These are phyloP conservation scores for Dinomys branickii DNA, from an alignment of 2,113 vertebrate species.

Conservation along the genomic window DNA sequence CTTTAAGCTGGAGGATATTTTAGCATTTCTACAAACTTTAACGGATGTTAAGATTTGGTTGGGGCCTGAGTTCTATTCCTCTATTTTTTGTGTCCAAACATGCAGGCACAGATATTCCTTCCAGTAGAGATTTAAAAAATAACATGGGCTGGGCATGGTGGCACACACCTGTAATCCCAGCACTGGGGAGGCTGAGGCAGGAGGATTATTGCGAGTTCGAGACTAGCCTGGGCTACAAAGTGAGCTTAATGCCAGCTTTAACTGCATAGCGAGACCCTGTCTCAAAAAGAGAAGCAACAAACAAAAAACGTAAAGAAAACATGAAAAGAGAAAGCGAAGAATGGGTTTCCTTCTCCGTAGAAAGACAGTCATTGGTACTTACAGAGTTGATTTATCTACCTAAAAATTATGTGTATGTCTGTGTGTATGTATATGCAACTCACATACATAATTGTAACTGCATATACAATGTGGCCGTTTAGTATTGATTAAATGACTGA, in stretches of 20 bases:
- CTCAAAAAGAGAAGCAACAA: too few species aligned
- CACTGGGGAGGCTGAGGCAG: too few species aligned
- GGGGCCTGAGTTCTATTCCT: not conserved
- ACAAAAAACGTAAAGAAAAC: too few species aligned
- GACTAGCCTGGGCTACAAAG: too few species aligned
- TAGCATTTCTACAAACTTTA: not conserved
- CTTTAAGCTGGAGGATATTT: not conserved
- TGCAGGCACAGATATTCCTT: not conserved
- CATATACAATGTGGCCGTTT: not conserved
- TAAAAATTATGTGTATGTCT: not conserved
- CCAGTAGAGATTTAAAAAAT: not conserved
- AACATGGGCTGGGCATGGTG: not conserved
- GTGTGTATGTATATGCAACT: not conserved
- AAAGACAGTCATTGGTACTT: not conserved
- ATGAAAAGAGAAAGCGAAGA: not conserved
- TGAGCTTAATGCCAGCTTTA: too few species aligned
- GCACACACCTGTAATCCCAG: too few species aligned
- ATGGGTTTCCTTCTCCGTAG: not conserved
- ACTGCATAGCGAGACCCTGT: too few species aligned
- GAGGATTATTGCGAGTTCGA: too few species aligned
- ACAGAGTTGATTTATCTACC: not conserved
- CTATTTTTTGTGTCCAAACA: not conserved
- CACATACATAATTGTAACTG: not conserved
- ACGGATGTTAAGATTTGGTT: not conserved
- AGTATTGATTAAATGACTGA: not conserved